These are phyloP conservation scores for Pangasius mekongensis DNA, from an alignment of 2,797 vertebrate genomes.

Conservation along the genomic window DNA sequence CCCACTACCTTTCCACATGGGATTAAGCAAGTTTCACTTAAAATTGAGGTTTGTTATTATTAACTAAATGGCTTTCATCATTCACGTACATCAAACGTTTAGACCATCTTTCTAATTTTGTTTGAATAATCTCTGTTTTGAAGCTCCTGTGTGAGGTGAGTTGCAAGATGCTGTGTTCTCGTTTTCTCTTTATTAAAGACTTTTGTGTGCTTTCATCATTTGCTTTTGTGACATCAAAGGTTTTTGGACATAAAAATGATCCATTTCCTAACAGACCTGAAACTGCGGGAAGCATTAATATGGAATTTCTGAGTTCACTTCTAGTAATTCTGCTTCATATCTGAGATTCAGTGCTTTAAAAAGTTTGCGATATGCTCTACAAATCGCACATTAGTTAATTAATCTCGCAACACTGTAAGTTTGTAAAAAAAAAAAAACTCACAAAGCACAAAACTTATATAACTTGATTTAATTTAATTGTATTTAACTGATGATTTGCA, in stretches of 20 bases:
- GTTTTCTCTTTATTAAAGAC: slow-evolving; percentile 14
- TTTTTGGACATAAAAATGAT: neutral
- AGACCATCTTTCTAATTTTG: neutral
- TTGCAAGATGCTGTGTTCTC: neutral
- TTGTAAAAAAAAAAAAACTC: neutral
- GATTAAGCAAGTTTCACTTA: neutral
- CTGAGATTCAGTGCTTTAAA: neutral
- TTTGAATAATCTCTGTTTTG: slow-evolving; percentile 3
- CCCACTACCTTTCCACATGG: neutral
- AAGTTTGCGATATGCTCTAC: neutral
- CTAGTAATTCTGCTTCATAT: neutral
- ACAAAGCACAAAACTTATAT: neutral
- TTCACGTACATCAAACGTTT: neutral
- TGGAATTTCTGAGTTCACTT: neutral
- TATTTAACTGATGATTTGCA: neutral
- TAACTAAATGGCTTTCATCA: neutral
- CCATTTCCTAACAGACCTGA: slow-evolving; percentile 4
- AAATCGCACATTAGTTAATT: neutral
- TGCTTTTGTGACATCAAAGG: slow-evolving; percentile 24
- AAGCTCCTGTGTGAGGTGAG: neutral
- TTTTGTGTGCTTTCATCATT: slow-evolving; percentile 30
- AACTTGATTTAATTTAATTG: neutral
- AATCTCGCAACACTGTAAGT: neutral
- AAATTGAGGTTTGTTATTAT: neutral
- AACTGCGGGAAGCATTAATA: neutral